Evolutionary conservation across 2,888 invertebrate genomes (phyloP).

Genomic region (Ophonus ardosiacus): DNA sequence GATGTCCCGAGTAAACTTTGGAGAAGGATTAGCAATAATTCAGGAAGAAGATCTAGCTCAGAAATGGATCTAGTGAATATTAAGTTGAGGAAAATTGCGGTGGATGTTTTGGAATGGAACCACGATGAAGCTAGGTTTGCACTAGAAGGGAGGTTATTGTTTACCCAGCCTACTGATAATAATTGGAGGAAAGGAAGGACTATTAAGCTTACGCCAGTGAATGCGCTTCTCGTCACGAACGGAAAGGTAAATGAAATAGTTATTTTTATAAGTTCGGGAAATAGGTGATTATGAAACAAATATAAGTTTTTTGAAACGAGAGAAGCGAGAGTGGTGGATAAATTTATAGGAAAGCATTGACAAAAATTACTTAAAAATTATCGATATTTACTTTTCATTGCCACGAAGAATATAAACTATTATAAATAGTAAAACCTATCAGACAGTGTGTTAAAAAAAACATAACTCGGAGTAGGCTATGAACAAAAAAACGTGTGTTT

Average conservation of each 20-base stretch:
- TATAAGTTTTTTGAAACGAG: no score
- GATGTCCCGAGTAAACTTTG: slow-evolving; percentile 94
- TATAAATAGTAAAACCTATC: no score
- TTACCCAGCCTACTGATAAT: slow-evolving; percentile 93
- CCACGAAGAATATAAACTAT: no score
- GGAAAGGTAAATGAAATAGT: slow-evolving; percentile 84
- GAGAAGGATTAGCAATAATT: slow-evolving; percentile 88
- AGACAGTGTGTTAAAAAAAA: no score
- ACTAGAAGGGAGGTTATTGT: slow-evolving; percentile 91
- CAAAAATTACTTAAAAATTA: no score
- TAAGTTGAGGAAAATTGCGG: slow-evolving; percentile 93
- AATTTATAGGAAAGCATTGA: no score
- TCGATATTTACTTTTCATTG: no score
- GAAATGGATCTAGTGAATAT: slow-evolving; percentile 94
- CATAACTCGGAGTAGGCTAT: no score
- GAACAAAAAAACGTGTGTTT: no score
- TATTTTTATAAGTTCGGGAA: neutral
- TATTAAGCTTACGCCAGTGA: slow-evolving; percentile 91
- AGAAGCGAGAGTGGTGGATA: no score
- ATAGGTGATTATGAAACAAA: neutral
- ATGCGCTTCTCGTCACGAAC: slow-evolving; percentile 93
- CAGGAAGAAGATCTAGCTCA: slow-evolving; percentile 84
- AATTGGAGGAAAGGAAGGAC: slow-evolving; percentile 94
- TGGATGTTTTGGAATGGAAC: slow-evolving; percentile 96
- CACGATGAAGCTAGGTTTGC: slow-evolving; percentile 95